Evolutionary conservation across 2,797 vertebrate genomes (phyloP), one percentile per base, ranked within the genome.

Genomic region (Ctenochaetus hawaiiensis): DNA sequence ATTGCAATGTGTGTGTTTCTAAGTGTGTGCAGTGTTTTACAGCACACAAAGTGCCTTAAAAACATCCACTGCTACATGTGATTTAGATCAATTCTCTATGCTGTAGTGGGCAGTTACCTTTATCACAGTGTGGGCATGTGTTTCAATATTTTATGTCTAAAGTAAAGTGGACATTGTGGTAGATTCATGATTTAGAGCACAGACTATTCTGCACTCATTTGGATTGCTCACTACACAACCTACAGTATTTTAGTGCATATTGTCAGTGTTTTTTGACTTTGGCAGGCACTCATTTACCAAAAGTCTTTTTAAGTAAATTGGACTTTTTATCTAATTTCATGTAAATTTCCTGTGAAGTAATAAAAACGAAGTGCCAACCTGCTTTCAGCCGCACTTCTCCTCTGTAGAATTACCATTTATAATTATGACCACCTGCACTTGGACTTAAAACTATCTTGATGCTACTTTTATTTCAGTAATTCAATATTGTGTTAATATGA

Each of bases 1-100:
- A 62, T 78, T 60, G 43, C 39, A 66, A n/a, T 54, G 67, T 70
- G 48, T 58, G 62, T 73, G 34, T 69, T 61, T 30, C 49, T 26
- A 22, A 39, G 41, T 53, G 17, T 65, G 59, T 60, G 49, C 45
- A 26, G 26, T 26, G 26, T 26, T 26, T 26, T 26, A 26, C 4
- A 39, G 67, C 48, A 56, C 72, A 68, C 51, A 59, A 20, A 52
- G 16, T 77, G n/a, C 39, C 6, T 54, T 57, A 34, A 34, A 67
- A 69, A 51, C 59, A 60, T 44, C 17, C 37, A 57, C 18, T 65
- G 53, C 41, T 64, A 20, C 51, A 16, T 56, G 18, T 48, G 14
- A 56, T 67, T 22, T 48, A 22, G 10, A 67, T 72, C 5, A 13
- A 16, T 66, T 37, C 57, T 37, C 9, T 41, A 1, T 44, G 34